Percentiles rank a stretch among this genome's conserved stretches.
phyloP scores from a whole-genome alignment of 2,888 invertebrate species.

The Cetonia aurata region DNA sequence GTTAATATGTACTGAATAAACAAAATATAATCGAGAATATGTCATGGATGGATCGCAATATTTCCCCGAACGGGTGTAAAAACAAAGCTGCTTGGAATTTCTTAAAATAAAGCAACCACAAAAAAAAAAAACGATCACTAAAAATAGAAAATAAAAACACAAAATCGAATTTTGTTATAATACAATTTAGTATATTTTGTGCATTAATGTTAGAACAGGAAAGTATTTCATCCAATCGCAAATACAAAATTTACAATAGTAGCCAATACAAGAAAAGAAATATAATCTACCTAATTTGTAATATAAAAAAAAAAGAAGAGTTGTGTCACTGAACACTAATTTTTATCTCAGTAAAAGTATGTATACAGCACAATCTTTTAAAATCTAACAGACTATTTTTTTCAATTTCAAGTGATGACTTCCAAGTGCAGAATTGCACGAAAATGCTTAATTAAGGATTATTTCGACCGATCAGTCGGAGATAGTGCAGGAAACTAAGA shows the following conservation, averaged over 20 bases:
- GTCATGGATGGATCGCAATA: too few relatives aligned
- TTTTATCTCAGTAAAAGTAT: background rate
- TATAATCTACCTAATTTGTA: background rate
- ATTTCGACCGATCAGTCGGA: too few relatives aligned
- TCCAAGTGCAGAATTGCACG: too few relatives aligned
- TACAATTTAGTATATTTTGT: conserved; percentile 35
- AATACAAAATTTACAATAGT: conserved; percentile 27
- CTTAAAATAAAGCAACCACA: conserved; percentile 2
- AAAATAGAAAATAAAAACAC: conserved; percentile 17
- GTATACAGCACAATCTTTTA: too few relatives aligned
- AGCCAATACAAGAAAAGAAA: conserved; percentile 21
- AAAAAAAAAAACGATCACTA: background rate
- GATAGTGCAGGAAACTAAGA: too few relatives aligned
- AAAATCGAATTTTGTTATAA: conserved; percentile 2
- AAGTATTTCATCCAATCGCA: conserved; percentile 5
- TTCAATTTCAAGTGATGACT: too few relatives aligned
- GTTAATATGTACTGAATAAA: too few relatives aligned
- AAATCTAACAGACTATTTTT: too few relatives aligned
- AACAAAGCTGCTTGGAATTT: background rate
- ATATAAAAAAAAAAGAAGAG: conserved; percentile 12
- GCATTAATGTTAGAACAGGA: conserved; percentile 30
- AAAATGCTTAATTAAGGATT: too few relatives aligned
- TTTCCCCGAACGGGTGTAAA: background rate
- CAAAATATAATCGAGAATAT: too few relatives aligned
- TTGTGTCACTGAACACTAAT: conserved; percentile 1